Evolutionary conservation across 2,888 invertebrate genomes (phyloP).

Genomic region (Stenoptilia bipunctidactyla): DNA sequence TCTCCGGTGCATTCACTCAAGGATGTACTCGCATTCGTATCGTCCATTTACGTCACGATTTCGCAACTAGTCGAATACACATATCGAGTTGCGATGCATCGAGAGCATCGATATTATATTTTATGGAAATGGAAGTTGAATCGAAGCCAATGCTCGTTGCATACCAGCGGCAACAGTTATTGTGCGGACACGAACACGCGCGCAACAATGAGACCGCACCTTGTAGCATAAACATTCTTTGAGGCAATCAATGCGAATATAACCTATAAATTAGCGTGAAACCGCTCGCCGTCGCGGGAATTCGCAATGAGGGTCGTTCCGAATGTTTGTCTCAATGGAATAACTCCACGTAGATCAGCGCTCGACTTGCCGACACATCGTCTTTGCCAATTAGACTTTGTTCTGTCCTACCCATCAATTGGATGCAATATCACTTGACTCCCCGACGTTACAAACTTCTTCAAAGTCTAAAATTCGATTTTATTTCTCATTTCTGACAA

Average conservation of each 20-base stretch:
- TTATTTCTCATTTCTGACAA: too few relatives aligned
- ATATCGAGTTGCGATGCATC: slow-evolving; percentile 40
- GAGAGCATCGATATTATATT: slow-evolving; percentile 49
- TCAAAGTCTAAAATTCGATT: too few relatives aligned
- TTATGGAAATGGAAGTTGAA: slow-evolving; percentile 63
- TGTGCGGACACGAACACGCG: slow-evolving; percentile 39
- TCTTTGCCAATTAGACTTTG: slow-evolving; percentile 34
- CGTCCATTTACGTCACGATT: slow-evolving; percentile 25
- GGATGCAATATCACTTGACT: too few relatives aligned
- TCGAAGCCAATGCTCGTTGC: slow-evolving; percentile 51
- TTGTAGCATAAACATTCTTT: slow-evolving; percentile 64
- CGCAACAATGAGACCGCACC: slow-evolving; percentile 65
- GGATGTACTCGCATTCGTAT: slow-evolving; percentile 14
- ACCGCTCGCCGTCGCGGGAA: slow-evolving; percentile 40
- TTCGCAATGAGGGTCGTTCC: slow-evolving; percentile 41
- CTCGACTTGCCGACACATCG: slow-evolving; percentile 16
- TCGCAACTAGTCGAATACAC: slow-evolving; percentile 13
- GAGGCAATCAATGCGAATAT: slow-evolving; percentile 62
- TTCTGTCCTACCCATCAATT: slow-evolving; percentile 7
- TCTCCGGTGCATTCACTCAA: slow-evolving; percentile 7
- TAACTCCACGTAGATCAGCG: slow-evolving; percentile 24
- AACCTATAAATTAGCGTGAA: slow-evolving; percentile 60
- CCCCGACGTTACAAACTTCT: too few relatives aligned
- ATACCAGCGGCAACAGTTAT: slow-evolving; percentile 52
- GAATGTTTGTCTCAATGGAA: slow-evolving; percentile 23